Evolutionary conservation across 2,888 invertebrate species (phyloP).

Genomic region (Cyclophora albipunctata): DNA sequence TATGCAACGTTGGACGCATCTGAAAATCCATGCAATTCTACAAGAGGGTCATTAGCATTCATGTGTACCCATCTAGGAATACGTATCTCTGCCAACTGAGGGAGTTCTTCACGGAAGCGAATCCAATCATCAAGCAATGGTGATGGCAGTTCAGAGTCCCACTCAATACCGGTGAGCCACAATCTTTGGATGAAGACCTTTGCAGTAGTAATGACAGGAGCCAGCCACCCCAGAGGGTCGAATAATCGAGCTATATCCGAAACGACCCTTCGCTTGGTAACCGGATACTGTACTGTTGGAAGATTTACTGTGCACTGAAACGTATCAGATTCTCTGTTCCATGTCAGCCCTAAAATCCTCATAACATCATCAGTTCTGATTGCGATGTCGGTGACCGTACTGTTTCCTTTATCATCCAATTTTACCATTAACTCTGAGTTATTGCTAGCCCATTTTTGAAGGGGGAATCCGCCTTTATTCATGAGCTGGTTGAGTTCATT

Average conservation of each 20-base stretch:
- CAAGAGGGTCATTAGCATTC: background rate
- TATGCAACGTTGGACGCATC: constrained; percentile 1
- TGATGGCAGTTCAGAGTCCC: constrained; percentile 18
- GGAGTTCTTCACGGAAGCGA: constrained; percentile 9
- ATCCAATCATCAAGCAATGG: constrained; percentile 18
- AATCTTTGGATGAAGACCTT: constrained; percentile 20
- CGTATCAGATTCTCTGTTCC: constrained; percentile 18
- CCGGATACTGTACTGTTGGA: constrained; percentile 1
- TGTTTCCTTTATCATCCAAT: background rate
- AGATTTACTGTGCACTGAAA: constrained; percentile 19
- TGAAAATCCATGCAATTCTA: constrained; percentile 2
- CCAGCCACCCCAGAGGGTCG: constrained; percentile 26
- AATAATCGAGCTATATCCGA: constrained; percentile 20
- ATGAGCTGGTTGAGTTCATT: constrained; percentile 18
- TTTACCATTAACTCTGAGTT: constrained; percentile 1
- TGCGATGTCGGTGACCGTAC: background rate
- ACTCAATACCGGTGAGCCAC: constrained; percentile 3
- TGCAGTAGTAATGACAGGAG: constrained; percentile 13
- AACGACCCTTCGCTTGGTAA: constrained; percentile 24
- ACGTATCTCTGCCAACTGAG: background rate
- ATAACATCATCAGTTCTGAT: constrained; percentile 15
- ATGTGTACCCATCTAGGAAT: constrained; percentile 2
- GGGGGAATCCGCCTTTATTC: constrained; percentile 24
- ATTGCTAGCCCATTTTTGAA: constrained; percentile 23
- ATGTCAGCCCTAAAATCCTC: constrained; percentile 25